Conservation (phyloP, 1,140 invertebrate species). For the Archivesica marissinica region DNA sequence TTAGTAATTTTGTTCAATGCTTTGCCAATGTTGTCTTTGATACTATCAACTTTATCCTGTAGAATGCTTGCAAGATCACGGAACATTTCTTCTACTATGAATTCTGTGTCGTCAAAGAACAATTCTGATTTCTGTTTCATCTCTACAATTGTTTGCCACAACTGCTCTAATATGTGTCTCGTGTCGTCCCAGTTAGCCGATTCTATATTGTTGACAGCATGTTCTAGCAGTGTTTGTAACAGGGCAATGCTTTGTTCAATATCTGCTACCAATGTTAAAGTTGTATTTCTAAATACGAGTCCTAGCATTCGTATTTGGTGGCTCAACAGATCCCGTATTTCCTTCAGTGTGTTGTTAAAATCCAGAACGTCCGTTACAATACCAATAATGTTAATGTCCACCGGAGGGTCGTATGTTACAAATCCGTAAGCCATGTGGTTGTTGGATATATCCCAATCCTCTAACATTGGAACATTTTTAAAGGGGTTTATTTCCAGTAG, state of each 20-base stretch:
- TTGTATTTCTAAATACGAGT: background rate
- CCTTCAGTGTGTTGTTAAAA: background rate
- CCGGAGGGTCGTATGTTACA: background rate
- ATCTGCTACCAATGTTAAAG: background rate
- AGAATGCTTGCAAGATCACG: background rate
- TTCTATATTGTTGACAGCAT: background rate
- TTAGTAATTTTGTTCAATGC: background rate
- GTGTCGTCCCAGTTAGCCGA: background rate
- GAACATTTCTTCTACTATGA: background rate
- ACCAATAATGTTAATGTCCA: background rate
- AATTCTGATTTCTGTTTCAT: background rate
- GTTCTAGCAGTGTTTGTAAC: background rate
- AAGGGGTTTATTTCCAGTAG: slow-evolving; percentile 27
- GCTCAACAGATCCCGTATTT: background rate
- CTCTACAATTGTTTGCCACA: background rate
- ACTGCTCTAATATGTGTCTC: background rate
- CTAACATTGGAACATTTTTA: slow-evolving; percentile 37
- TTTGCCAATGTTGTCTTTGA: background rate
- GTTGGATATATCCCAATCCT: background rate
- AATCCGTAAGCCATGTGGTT: background rate
- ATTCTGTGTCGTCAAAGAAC: background rate
- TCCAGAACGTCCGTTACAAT: background rate
- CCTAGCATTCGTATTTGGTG: background rate
- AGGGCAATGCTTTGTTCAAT: background rate
- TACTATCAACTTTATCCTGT: background rate